Percentiles rank a stretch among this genome's conserved stretches.
These are phyloP conservation scores for Zootoca vivipara DNA, from an alignment of 2,113 vertebrate genomes.

Conservation along the genomic window DNA sequence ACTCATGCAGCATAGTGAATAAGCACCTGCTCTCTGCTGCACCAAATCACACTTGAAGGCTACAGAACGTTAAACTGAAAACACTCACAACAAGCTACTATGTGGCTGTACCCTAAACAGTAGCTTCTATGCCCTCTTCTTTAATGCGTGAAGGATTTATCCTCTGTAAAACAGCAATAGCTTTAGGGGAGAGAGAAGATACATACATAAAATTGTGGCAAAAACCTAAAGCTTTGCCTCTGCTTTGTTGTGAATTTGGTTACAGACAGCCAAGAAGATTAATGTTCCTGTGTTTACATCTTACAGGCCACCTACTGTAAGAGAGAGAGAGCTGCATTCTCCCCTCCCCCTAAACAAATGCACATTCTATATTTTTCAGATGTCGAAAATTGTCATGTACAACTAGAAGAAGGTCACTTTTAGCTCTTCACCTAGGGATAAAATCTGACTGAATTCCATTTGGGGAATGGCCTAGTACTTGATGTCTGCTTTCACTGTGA, in stretches of 20 bases:
- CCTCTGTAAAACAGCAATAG: rapidly evolving
- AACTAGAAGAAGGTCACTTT: conserved; percentile 15
- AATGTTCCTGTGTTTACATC: not conserved
- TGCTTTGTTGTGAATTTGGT: not conserved
- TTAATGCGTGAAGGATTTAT: not conserved
- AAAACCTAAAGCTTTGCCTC: conserved; percentile 3
- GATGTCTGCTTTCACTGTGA: conserved; percentile 42
- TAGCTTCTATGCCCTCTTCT: not conserved
- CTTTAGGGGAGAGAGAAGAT: not conserved
- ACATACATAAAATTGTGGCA: not conserved
- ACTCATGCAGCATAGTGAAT: not conserved
- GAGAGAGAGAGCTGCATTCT: not conserved
- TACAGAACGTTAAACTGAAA: not conserved
- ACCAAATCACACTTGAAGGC: not conserved
- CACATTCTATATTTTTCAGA: conserved; percentile 14
- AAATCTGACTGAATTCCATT: conserved; percentile 43
- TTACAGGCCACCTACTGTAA: not conserved
- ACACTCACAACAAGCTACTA: not conserved
- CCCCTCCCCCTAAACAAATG: conserved; percentile 13
- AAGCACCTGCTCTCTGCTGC: not conserved
- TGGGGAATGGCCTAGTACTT: conserved; percentile 40
- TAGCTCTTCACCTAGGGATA: conserved; percentile 35
- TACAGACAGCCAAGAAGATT: conserved; percentile 11
- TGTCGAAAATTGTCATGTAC: conserved; percentile 25
- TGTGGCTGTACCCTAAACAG: not conserved